A percentile compares a stretch with the other conserved stretches of the same genome.
phyloP scores from a whole-genome alignment of 2,113 vertebrate genomes.

The Pipra filicauda region DNA sequence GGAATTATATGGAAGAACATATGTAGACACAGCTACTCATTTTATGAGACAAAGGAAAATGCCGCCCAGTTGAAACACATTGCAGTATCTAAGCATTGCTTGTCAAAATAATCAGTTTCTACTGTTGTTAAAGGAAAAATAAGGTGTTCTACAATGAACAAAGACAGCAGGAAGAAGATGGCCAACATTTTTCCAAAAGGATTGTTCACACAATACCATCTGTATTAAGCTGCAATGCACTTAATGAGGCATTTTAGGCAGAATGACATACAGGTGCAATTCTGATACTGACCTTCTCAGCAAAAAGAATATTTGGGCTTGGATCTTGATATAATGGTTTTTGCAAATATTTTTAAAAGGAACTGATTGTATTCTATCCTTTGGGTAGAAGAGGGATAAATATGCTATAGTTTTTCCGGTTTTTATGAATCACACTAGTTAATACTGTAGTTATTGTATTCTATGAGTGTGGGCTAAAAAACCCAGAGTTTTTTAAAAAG shows the following conservation, averaged over 20 bases:
- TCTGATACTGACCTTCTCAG: neutral
- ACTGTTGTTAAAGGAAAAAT: neutral
- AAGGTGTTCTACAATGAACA: neutral
- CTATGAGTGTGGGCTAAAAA: neutral
- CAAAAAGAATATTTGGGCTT: neutral
- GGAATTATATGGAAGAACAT: neutral
- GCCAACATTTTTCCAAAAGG: neutral
- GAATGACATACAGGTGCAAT: fast-evolving
- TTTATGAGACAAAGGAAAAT: neutral
- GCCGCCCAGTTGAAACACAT: neutral
- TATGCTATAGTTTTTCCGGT: neutral
- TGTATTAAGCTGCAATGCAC: neutral
- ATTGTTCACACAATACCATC: neutral
- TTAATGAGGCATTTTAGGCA: neutral
- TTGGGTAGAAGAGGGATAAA: neutral
- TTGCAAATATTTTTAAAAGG: neutral
- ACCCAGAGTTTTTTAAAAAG: fast-evolving
- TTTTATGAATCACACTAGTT: neutral
- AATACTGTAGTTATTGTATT: neutral
- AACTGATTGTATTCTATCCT: neutral
- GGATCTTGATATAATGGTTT: neutral
- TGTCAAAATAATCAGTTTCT: neutral
- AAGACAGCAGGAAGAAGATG: neutral
- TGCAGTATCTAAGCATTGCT: neutral
- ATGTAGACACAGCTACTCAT: neutral